Evolutionary conservation across 2,797 vertebrate genomes (phyloP).

Genomic region (Phoeniculus purpureus): DNA sequence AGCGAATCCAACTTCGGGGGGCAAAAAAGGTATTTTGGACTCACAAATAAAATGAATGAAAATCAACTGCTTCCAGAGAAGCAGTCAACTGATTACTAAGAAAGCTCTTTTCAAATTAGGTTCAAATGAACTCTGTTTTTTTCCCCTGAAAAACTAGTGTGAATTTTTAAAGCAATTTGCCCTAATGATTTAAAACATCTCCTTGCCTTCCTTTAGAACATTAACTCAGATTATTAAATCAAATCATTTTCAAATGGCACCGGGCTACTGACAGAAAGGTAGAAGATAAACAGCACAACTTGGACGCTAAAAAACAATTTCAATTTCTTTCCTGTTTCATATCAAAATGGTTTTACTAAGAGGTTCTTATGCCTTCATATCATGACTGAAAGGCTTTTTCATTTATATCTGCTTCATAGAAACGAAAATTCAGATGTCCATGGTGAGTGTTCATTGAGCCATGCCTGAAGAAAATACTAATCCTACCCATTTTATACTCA

Average conservation of each 20-base stretch:
- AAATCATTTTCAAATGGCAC: background rate
- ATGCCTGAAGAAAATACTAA: slow-evolving; percentile 8
- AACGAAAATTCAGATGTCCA: background rate
- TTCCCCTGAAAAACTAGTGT: background rate
- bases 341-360: background rate
- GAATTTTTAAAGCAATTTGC: background rate
- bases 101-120: background rate
- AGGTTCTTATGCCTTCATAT: background rate
- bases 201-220: background rate
- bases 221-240: background rate
- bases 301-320: background rate
- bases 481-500: background rate
- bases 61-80: background rate
- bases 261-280: background rate
- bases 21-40: slow-evolving; percentile 54
- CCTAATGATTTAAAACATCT: background rate
- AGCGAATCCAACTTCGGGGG: slow-evolving; percentile 85
- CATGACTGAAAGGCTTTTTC: background rate
- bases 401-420: background rate
- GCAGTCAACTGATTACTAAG: background rate
- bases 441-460: background rate
- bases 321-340: background rate
- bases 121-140: background rate
- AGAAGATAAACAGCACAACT: background rate
- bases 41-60: slow-evolving; percentile 32